A percentile compares a stretch with the other conserved stretches of the same genome.
Conservation (phyloP, 2,797 vertebrate genomes). For the Hylomyscus alleni region DNA sequence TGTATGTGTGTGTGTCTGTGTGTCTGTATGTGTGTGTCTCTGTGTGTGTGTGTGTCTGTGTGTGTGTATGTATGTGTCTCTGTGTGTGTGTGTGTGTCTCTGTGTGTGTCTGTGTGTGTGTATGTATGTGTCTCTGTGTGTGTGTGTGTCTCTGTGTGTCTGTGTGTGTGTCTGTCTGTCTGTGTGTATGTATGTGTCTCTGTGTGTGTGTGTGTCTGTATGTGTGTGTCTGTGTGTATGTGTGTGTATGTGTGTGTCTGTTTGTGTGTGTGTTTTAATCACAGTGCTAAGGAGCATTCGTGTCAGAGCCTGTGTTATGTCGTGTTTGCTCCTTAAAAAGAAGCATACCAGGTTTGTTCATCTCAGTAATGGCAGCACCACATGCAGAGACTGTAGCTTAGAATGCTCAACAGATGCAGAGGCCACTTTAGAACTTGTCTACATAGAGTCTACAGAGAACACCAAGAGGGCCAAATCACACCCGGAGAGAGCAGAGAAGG, state of each 20-base stretch:
- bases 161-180: no score
- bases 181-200: no score
- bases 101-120: not conserved
- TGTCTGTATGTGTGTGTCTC: no score
- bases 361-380: not conserved
- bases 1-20: no score
- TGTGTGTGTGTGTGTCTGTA: not conserved
- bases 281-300: fast-evolving
- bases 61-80: no score
- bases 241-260: not conserved
- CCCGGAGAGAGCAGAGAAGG: fast-evolving
- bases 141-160: not conserved
- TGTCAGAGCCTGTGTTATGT: fast-evolving
- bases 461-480: not conserved
- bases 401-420: not conserved
- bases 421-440: not conserved
- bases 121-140: not conserved
- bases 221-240: not conserved
- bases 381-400: not conserved
- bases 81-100: not conserved
- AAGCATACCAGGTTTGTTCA: fast-evolving
- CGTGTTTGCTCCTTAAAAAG: not conserved
- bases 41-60: not conserved
- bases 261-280: no score
- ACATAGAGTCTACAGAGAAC: not conserved